A percentile compares a stretch with the other conserved stretches of the same genome.
These are phyloP conservation scores for Nothobranchius kuhntae DNA, from an alignment of 2,113 vertebrate genomes.

Conservation along the genomic window DNA sequence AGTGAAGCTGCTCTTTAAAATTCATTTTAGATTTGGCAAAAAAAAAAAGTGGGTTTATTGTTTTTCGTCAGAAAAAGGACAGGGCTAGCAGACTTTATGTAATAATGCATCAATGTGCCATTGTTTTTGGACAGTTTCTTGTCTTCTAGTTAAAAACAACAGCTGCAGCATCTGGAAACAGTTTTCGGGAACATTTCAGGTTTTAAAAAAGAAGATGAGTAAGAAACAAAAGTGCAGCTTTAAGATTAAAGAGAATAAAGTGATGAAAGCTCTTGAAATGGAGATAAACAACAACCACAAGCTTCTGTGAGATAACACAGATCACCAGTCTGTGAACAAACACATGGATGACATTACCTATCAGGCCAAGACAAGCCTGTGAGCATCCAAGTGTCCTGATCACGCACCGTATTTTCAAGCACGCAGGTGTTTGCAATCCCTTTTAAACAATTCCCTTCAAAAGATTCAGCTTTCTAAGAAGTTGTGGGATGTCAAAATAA, in stretches of 20 bases:
- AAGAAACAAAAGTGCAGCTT: slow-evolving; percentile 35
- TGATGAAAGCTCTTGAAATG: slow-evolving; percentile 44
- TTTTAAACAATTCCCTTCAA: slow-evolving; percentile 44
- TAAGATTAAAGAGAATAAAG: slow-evolving; percentile 55
- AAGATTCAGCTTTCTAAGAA: too few species aligned
- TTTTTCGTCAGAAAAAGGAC: background rate
- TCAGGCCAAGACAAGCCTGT: slow-evolving; percentile 40
- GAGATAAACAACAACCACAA: slow-evolving; percentile 34
- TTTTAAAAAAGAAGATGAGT: slow-evolving; percentile 45
- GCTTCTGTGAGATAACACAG: slow-evolving; percentile 53
- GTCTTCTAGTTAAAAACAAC: slow-evolving; percentile 20
- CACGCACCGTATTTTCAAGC: slow-evolving; percentile 3
- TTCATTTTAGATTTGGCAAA: too few species aligned
- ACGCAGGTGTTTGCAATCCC: slow-evolving; percentile 72
- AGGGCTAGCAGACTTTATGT: background rate
- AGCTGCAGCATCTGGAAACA: slow-evolving; percentile 62
- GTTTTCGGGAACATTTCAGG: slow-evolving; percentile 50
- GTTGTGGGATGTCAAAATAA: too few species aligned
- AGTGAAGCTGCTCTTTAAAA: too few species aligned
- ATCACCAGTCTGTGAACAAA: slow-evolving; percentile 39
- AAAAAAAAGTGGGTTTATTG: too few species aligned
- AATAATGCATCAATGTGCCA: slow-evolving; percentile 3
- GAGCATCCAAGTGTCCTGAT: slow-evolving; percentile 40
- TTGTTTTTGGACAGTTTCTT: slow-evolving; percentile 10
- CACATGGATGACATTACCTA: slow-evolving; percentile 45